These are phyloP conservation scores for Cephus spinipes DNA, from an alignment of 2,888 invertebrate genomes.

Conservation along the genomic window DNA sequence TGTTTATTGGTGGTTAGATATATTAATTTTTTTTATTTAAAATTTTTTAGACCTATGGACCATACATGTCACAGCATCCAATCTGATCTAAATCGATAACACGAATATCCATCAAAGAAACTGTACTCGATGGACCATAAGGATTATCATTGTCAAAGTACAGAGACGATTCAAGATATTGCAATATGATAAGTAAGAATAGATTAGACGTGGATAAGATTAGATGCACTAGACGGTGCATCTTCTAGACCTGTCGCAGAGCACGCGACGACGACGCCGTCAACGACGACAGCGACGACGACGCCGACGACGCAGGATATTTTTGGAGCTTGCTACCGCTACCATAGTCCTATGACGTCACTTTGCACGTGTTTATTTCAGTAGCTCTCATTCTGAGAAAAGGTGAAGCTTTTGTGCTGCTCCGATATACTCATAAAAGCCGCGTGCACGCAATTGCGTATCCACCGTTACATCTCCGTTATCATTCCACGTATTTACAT, in stretches of 20 bases:
- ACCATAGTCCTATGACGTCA: slow-evolving; percentile 47
- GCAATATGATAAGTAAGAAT: not conserved
- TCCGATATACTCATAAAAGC: slow-evolving; percentile 26
- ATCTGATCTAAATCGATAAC: not conserved
- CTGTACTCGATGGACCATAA: not conserved
- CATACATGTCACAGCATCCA: not conserved
- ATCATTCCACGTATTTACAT: not conserved
- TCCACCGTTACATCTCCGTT: not conserved
- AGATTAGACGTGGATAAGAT: not conserved
- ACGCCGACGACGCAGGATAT: slow-evolving; percentile 30
- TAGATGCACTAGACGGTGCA: not conserved
- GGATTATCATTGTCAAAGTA: not conserved
- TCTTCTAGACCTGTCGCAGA: not conserved
- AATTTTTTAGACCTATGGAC: not conserved
- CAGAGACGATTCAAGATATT: not conserved
- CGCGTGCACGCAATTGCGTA: not conserved
- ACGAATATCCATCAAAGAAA: not conserved
- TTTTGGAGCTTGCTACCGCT: slow-evolving; percentile 29
- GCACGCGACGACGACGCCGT: slow-evolving; percentile 27
- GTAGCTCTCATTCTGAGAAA: slow-evolving; percentile 46
- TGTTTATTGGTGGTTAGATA: not conserved
- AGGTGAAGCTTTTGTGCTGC: slow-evolving; percentile 42
- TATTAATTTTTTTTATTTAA: not conserved
- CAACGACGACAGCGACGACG: slow-evolving; percentile 27
- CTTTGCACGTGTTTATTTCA: slow-evolving; percentile 58